phyloP scores from a whole-genome alignment of 2,113 vertebrate genomes.

The Colaptes auratus region DNA sequence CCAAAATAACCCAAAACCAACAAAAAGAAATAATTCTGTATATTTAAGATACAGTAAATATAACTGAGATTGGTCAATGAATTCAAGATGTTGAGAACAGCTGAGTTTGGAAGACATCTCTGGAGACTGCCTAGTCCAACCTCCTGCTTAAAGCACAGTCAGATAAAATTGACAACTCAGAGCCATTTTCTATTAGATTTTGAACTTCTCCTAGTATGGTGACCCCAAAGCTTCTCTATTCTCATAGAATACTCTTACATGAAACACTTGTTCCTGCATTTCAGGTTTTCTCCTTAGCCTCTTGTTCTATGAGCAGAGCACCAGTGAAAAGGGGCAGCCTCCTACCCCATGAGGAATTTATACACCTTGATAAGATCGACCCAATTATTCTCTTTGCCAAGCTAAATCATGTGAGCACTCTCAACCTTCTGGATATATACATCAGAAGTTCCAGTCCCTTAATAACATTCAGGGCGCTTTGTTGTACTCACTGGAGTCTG shows the following conservation, averaged over 20 bases:
- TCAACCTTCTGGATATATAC: neutral
- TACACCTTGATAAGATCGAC: neutral
- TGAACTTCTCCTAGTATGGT: neutral
- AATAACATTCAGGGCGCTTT: neutral
- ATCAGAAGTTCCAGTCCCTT: neutral
- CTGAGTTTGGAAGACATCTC: neutral
- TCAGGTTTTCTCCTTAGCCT: neutral
- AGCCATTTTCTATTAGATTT: fast-evolving
- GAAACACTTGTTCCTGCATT: neutral
- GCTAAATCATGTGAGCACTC: neutral
- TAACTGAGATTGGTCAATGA: neutral
- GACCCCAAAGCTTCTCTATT: neutral
- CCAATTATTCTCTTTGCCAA: neutral
- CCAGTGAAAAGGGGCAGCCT: neutral
- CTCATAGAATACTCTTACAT: neutral
- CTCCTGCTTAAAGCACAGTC: neutral
- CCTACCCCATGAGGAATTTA: neutral
- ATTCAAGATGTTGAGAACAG: neutral
- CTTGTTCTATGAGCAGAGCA: neutral
- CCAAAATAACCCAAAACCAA: no score
- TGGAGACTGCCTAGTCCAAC: neutral
- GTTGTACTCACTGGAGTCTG: neutral
- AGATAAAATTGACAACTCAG: neutral
- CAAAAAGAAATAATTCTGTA: no score
- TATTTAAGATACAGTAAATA: neutral